Evolutionary conservation across 2,888 invertebrate genomes (phyloP), one percentile per base, ranked within the genome.

Genomic region (Saturnia japonica): DNA sequence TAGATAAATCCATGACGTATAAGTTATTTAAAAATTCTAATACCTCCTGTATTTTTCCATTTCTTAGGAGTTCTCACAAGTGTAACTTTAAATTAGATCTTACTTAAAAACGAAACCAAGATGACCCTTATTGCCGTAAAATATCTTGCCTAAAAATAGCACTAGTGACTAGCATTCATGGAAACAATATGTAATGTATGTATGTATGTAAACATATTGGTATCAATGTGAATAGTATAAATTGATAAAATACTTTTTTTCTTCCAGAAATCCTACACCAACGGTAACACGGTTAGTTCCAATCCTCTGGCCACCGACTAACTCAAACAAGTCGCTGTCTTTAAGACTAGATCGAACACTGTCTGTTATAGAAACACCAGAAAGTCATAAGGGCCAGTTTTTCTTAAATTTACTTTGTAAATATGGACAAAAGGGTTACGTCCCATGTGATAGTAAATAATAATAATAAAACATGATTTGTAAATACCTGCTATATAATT

Each of bases 211-310:
- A 45, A 16, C 16, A 54, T 22, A 8, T 22, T 54, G 22, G 54
- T 54, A 1, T 54, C 22, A 11, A 54, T 22, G 19, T 54, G 11
- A 9, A 47, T 19, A 19, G 47, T n/a, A 16, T 45, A 16, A 16
- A 45, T 16, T 47, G 19, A 47, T 54, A 22, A 54, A 54, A 54
- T 9, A n/a, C 22, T 22, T 11, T 12, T n/a, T 45, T 14, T 54
- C 16, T 85, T 83, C 2, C 85, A 93, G 93, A 0, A 80, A 91
- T 68, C 93, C 93, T 1, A 92, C 91, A 0, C 91, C 93, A 0
- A 68, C 69, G 1, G 72, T 60, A 12, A 85, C 81, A 2, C 74
- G 72, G 1, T 76, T 88, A 40, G 79, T 89, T 3, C 88, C 91
- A 0, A 64, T 86, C 1, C 77, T 54, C 11, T 92, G 93, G 93